Percentiles rank a stretch among this genome's conserved stretches.
These are phyloP conservation scores for Botia almorhae DNA, from an alignment of 2,797 vertebrate species.

Conservation along the genomic window DNA sequence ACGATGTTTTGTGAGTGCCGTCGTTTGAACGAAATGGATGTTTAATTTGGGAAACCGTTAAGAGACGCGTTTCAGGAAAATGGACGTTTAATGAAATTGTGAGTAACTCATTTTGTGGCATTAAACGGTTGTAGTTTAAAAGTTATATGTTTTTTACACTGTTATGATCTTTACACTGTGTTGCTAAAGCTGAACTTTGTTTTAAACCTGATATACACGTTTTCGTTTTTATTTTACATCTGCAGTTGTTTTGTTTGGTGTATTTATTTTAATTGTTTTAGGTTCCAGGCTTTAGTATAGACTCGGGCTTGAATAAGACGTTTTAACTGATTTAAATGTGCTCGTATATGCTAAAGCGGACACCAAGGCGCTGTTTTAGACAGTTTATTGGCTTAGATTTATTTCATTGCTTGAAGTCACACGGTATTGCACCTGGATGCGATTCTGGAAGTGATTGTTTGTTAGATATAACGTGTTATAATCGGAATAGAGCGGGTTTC, in stretches of 20 bases:
- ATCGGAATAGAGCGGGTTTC: neutral
- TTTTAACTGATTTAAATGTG: neutral
- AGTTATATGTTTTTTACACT: neutral
- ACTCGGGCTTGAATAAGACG: neutral
- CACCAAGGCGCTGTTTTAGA: neutral
- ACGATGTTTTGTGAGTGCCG: slow-evolving; percentile 11
- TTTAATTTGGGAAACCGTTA: slow-evolving; percentile 24
- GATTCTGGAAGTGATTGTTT: neutral
- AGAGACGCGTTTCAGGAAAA: neutral
- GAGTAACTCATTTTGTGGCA: slow-evolving; percentile 34
- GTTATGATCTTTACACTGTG: neutral
- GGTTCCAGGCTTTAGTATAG: neutral
- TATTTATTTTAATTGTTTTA: neutral
- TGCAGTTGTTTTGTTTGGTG: neutral
- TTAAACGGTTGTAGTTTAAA: neutral
- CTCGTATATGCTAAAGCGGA: neutral
- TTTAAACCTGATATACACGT: neutral
- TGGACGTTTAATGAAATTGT: slow-evolving; percentile 21
- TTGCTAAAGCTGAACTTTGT: neutral
- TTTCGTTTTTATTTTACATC: neutral
- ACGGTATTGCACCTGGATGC: neutral
- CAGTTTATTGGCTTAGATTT: neutral
- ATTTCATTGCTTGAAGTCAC: slow-evolving; percentile 2
- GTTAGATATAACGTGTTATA: neutral
- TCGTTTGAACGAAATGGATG: slow-evolving; percentile 36